Evolutionary conservation across 2,888 invertebrate species (phyloP).

Genomic region (Andrena fulva): DNA sequence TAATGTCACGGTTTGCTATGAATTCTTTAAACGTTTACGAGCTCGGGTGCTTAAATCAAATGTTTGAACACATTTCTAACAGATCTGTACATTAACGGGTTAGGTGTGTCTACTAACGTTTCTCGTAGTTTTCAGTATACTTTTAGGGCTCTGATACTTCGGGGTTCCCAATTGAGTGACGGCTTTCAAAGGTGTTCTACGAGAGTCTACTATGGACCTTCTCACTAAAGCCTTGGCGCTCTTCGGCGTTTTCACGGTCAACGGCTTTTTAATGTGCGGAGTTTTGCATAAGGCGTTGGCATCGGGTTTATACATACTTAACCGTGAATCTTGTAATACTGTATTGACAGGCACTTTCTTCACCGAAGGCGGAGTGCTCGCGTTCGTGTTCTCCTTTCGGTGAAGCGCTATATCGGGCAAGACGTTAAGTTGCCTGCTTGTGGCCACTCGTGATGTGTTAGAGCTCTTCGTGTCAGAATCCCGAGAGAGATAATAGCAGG

Average conservation of each 20-base stretch:
- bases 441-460: background rate
- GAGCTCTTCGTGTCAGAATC: conserved; percentile 29
- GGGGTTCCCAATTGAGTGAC: conserved; percentile 78
- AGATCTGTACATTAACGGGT: conserved; percentile 19
- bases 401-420: background rate
- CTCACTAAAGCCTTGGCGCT: conserved; percentile 85
- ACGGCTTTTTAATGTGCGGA: conserved; percentile 88
- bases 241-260: conserved; percentile 87
- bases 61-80: conserved; percentile 16
- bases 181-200: conserved; percentile 87
- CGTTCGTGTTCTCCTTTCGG: conserved; percentile 55
- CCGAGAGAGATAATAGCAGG: conserved; percentile 12
- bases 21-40: background rate
- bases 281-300: conserved; percentile 80
- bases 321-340: conserved; percentile 60
- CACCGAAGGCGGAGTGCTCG: conserved; percentile 38
- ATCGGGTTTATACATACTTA: conserved; percentile 72
- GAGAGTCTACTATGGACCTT: conserved; percentile 84
- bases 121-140: conserved; percentile 74
- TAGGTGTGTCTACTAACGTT: conserved; percentile 73
- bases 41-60: background rate
- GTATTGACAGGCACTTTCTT: conserved; percentile 53
- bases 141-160: conserved; percentile 80
- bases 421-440: conserved; percentile 15
- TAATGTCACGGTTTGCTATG: conserved; percentile 11